These are phyloP conservation scores for Piaya cayana DNA, from an alignment of 2,113 vertebrate species.

Conservation along the genomic window DNA sequence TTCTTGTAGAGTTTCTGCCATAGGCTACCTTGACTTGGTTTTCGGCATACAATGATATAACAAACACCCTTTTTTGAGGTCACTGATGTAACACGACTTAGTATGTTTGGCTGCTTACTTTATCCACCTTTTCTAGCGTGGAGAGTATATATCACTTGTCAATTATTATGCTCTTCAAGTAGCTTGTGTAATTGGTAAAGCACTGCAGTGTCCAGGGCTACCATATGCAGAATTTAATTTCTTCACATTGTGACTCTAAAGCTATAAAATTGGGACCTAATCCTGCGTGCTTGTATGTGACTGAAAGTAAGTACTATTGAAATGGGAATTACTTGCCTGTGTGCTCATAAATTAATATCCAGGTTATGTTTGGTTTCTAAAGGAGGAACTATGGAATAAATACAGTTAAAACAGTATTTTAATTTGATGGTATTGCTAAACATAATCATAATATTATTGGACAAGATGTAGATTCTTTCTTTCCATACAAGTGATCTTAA, in stretches of 20 bases:
- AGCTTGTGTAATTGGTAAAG: background rate
- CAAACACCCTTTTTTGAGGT: background rate
- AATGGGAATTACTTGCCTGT: background rate
- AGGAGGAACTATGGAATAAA: background rate
- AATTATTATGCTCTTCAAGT: background rate
- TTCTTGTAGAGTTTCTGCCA: background rate
- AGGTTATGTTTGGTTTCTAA: background rate
- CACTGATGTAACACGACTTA: background rate
- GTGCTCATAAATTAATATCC: background rate
- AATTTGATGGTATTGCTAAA: constrained; percentile 9
- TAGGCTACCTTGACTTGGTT: background rate
- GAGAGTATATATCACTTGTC: background rate
- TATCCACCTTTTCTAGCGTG: background rate
- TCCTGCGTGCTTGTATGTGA: background rate
- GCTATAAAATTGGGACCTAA: background rate
- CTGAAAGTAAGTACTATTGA: background rate
- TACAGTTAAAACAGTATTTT: background rate
- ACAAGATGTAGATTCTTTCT: constrained; percentile 1
- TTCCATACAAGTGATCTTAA: background rate
- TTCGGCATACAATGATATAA: background rate
- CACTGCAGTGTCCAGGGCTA: background rate
- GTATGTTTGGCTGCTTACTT: background rate
- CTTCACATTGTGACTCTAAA: background rate
- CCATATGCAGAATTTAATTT: background rate
- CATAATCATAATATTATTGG: background rate